Evolutionary conservation across 2,113 vertebrate species (phyloP).

Genomic region (Petroica traversi): DNA sequence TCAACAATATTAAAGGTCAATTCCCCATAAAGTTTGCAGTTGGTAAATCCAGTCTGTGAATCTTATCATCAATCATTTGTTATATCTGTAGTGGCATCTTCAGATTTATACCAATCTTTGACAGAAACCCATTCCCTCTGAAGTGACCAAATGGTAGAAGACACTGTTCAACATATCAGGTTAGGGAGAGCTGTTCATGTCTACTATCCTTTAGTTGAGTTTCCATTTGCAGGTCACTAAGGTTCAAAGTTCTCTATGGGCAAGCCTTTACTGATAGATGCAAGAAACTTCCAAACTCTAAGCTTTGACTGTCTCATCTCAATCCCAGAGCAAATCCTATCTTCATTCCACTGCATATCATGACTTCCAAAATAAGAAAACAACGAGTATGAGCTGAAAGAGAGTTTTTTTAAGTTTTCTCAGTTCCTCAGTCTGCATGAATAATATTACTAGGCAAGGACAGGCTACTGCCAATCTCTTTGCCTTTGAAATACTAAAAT

Average conservation of each 20-base stretch:
- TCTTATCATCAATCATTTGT: neutral
- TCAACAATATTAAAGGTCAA: neutral
- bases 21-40: neutral
- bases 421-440: neutral
- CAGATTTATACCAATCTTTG: neutral
- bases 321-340: neutral
- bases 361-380: neutral
- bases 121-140: neutral
- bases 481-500: neutral
- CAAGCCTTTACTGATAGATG: neutral
- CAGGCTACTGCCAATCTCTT: neutral
- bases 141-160: neutral
- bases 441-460: accelerated
- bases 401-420: neutral
- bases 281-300: neutral
- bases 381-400: neutral
- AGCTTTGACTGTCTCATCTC: neutral
- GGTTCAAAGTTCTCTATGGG: neutral
- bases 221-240: neutral
- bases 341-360: neutral
- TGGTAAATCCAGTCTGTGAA: neutral
- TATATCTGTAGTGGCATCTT: neutral
- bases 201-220: neutral
- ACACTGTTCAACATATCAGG: neutral
- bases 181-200: neutral